phyloP scores from a whole-genome alignment of 2,797 vertebrate genomes.

The Paedocypris micromegethes region DNA sequence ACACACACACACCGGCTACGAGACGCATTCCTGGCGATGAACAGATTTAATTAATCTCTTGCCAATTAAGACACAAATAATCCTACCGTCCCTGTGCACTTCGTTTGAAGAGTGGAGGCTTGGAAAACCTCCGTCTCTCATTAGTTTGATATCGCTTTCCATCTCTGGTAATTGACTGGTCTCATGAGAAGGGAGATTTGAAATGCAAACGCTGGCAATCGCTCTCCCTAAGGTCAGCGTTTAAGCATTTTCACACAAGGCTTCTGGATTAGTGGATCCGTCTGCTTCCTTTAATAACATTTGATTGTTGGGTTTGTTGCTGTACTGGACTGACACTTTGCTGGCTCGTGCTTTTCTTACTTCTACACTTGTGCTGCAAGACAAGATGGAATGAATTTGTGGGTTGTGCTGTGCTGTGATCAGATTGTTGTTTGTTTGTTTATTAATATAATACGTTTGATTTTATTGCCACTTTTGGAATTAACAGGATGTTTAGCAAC shows the following conservation, averaged over 20 bases:
- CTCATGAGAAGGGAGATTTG: conserved; percentile 53
- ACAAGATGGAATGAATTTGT: background rate
- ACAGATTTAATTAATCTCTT: conserved; percentile 47
- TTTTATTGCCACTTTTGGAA: too few species aligned
- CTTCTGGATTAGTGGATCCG: conserved; percentile 55
- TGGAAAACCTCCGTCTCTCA: conserved; percentile 24
- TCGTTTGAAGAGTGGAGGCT: conserved; percentile 23
- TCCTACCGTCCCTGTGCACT: conserved; percentile 20
- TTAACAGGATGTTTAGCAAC: too few species aligned
- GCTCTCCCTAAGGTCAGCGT: conserved; percentile 53
- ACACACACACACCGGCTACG: background rate
- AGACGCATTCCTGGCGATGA: conserved; percentile 31
- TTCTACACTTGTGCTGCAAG: background rate
- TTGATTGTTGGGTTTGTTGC: conserved; percentile 50
- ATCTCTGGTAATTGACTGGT: conserved; percentile 46
- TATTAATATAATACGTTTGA: too few species aligned
- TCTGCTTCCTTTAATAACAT: conserved; percentile 47
- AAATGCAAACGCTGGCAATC: conserved; percentile 58
- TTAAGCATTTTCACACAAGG: conserved; percentile 42
- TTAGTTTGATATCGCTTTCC: conserved; percentile 46
- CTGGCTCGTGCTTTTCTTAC: background rate
- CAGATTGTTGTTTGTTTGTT: too few species aligned
- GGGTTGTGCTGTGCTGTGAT: too few species aligned
- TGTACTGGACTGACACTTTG: background rate
- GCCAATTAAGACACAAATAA: conserved; percentile 47